Evolutionary conservation across 2,888 invertebrate genomes (phyloP).

Genomic region (Brachynemurus nebulosus): DNA sequence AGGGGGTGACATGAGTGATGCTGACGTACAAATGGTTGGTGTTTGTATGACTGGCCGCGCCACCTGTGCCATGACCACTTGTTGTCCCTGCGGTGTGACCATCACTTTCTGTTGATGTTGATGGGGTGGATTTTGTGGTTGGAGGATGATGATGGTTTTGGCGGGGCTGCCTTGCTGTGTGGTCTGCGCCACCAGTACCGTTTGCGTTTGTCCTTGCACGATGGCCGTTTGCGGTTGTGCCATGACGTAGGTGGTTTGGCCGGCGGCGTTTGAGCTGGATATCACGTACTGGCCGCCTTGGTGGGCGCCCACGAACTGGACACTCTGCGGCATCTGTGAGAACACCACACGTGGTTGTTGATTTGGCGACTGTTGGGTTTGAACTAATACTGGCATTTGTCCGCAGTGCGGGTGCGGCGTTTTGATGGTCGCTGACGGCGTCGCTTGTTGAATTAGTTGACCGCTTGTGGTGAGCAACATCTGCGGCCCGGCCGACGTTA

Average conservation of each 20-base stretch:
- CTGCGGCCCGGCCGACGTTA: conserved; percentile 18
- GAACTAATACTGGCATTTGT: conserved; percentile 24
- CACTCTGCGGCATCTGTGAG: conserved; percentile 26
- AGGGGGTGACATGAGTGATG: conserved; percentile 30
- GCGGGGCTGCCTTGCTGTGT: conserved; percentile 49
- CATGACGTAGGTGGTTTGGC: conserved; percentile 48
- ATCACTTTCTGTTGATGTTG: conserved; percentile 41
- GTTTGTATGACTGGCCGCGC: conserved; percentile 38
- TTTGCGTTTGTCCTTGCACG: conserved; percentile 45
- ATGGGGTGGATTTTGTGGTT: conserved; percentile 36
- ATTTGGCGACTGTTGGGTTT: conserved; percentile 21
- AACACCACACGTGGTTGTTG: conserved; percentile 23
- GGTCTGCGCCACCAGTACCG: conserved; percentile 51
- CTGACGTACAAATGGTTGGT: conserved; percentile 31
- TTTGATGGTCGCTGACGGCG: conserved; percentile 19
- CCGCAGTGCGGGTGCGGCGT: conserved; percentile 28
- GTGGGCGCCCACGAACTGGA: conserved; percentile 34
- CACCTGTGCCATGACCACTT: conserved; percentile 47
- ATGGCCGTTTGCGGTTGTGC: conserved; percentile 48
- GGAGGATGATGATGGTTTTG: conserved; percentile 56
- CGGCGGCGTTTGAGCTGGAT: conserved; percentile 34
- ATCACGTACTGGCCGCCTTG: conserved; percentile 37
- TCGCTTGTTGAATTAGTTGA: conserved; percentile 22
- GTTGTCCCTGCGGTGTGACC: conserved; percentile 52
- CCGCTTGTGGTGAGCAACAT: conserved; percentile 25